Evolutionary conservation across 2,888 invertebrate species (phyloP).

Genomic region (Drosophila melanosoma): DNA sequence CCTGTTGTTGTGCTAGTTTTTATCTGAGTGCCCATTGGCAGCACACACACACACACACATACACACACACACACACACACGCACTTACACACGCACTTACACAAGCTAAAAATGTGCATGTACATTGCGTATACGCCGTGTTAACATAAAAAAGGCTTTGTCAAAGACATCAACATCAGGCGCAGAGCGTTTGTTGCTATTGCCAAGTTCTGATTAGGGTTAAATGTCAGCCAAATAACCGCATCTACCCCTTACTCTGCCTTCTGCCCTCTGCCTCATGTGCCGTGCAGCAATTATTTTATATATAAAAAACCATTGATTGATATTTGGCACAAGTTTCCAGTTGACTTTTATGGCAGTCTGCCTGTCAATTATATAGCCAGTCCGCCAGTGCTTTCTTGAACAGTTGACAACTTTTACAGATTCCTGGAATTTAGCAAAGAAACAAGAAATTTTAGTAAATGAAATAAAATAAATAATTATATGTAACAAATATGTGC

Average conservation of each 20-base stretch:
- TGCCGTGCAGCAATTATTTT: slow-evolving; percentile 29
- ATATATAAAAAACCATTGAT: slow-evolving; percentile 32
- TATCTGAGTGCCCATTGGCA: slow-evolving; percentile 14
- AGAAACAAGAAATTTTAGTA: too few species aligned
- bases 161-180: slow-evolving; percentile 30
- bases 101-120: slow-evolving; percentile 37
- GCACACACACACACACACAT: slow-evolving; percentile 2
- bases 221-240: slow-evolving; percentile 15
- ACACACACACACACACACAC: neutral
- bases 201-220: slow-evolving; percentile 44
- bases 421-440: neutral
- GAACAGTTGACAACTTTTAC: slow-evolving; percentile 31
- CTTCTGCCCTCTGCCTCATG: neutral
- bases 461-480: too few species aligned
- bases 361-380: slow-evolving; percentile 14
- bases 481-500: too few species aligned
- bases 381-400: slow-evolving; percentile 1
- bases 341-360: slow-evolving; percentile 48
- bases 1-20: slow-evolving; percentile 11
- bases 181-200: neutral
- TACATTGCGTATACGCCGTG: slow-evolving; percentile 44
- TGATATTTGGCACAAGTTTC: slow-evolving; percentile 35
- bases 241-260: neutral
- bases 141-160: slow-evolving; percentile 11
- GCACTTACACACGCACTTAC: too few species aligned